Evolutionary conservation across 2,888 invertebrate species (phyloP), one percentile per base, ranked within the genome.

Genomic region (Cephus pygmeus): DNA sequence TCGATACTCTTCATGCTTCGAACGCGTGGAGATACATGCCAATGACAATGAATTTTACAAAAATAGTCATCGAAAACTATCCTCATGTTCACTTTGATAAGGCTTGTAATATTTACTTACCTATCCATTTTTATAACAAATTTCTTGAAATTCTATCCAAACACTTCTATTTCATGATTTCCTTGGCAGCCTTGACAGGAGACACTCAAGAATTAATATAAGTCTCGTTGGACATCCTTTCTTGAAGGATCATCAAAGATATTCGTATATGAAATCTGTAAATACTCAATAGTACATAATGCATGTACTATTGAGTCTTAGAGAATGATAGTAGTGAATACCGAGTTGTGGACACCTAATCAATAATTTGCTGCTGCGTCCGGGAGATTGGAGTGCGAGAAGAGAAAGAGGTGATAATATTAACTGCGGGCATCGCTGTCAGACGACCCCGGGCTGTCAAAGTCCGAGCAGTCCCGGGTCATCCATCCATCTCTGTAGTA

Each of bases 381-480:
- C 74, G 74, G 9, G 76, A 76, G 69, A 77, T 75, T 73, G 78
- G 78, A 79, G 78, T 77, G 73, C 79, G 78, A 80, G 78, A 68
- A 82, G 73, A 35, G 79, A 76, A 56, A 76, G 33, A 73, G 31
- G 71, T 73, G 83, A 87, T 87, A 85, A 83, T 82, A 77, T 79
- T 35, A 77, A 73, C 34, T 80, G 75, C 79, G 85, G 84, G 83
- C 86, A 87, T 88, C 88, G 85, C 85, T 85, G 79, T 81, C 85
- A 84, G 82, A 82, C 86, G 90, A 90, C 89, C 90, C 85, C 88
- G 80, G 84, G 81, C 83, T 87, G 84, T 89, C 90, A 90, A 90
- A 90, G 90, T 90, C 76, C 79, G 76, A 76, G 82, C 81, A 82
- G 84, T 79, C 82, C 79, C 76, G 80, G 85, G 86, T 85, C 86